Conservation (phyloP, 2,797 vertebrate species). For the Acipenser oxyrinchus region DNA sequence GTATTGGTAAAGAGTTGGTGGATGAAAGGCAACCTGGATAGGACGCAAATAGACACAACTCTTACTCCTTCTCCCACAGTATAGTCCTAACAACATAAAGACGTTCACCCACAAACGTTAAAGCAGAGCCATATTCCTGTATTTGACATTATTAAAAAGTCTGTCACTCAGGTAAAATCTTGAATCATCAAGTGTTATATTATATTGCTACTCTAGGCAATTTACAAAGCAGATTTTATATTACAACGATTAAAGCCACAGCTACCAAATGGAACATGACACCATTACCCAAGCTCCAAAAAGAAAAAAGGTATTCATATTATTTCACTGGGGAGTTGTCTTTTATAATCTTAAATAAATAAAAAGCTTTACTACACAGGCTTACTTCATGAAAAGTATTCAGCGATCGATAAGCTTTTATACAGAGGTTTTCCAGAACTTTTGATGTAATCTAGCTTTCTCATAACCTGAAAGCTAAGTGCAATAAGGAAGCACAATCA, state of each 20-base stretch:
- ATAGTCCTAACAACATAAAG: slow-evolving; percentile 79
- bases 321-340: slow-evolving; percentile 31
- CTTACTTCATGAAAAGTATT: slow-evolving; percentile 46
- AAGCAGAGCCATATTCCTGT: slow-evolving; percentile 77
- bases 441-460: slow-evolving; percentile 47
- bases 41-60: slow-evolving; percentile 66
- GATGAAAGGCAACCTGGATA: slow-evolving; percentile 73
- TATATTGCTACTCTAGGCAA: slow-evolving; percentile 96
- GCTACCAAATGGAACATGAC: slow-evolving; percentile 84
- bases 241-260: slow-evolving; percentile 94
- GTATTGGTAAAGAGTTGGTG: slow-evolving; percentile 89
- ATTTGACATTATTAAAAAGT: slow-evolving; percentile 85
- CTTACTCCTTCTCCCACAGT: slow-evolving; percentile 55
- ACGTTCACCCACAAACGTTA: slow-evolving; percentile 78
- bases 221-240: slow-evolving; percentile 85
- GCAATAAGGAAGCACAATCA: slow-evolving; percentile 57
- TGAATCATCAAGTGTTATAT: slow-evolving; percentile 82
- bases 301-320: slow-evolving; percentile 54
- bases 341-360: slow-evolving; percentile 45
- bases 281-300: slow-evolving; percentile 85
- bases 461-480: slow-evolving; percentile 44
- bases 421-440: slow-evolving; percentile 36
- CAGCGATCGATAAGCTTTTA: slow-evolving; percentile 51
- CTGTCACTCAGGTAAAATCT: slow-evolving; percentile 82
- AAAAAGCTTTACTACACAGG: slow-evolving; percentile 37